Percentiles rank a stretch among this genome's conserved stretches.
These are phyloP conservation scores for Drosophila lini DNA, from an alignment of 1,140 invertebrate genomes.

Conservation along the genomic window DNA sequence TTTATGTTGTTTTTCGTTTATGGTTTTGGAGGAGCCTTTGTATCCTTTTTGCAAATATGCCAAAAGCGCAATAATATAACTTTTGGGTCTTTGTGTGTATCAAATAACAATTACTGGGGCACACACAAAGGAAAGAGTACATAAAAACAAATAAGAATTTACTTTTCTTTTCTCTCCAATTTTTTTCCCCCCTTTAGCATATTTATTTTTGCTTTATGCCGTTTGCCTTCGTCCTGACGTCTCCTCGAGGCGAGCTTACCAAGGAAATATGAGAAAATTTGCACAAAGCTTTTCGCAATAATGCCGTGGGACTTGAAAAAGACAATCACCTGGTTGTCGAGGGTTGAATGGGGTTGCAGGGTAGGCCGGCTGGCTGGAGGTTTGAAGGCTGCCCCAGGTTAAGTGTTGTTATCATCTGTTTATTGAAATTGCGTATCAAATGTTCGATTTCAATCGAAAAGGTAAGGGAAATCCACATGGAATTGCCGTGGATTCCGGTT, in stretches of 20 bases:
- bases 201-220: conserved; percentile 48
- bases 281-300: conserved; percentile 53
- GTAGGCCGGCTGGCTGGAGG: not conserved
- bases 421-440: conserved; percentile 54
- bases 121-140: conserved; percentile 1
- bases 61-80: conserved; percentile 33
- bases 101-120: conserved; percentile 43
- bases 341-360: conserved; percentile 13
- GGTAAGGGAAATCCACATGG: conserved; percentile 21
- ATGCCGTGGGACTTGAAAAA: conserved; percentile 41
- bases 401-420: conserved; percentile 54
- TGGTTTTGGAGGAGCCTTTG: not conserved
- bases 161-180: conserved; percentile 4
- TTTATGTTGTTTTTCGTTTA: not conserved
- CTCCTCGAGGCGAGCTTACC: conserved; percentile 29
- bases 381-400: conserved; percentile 16
- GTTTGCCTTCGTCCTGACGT: conserved; percentile 22
- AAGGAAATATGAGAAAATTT: conserved; percentile 50
- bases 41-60: conserved; percentile 26
- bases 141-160: conserved; percentile 41
- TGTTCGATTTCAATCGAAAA: conserved; percentile 26
- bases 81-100: conserved; percentile 37
- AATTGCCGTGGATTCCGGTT: conserved; percentile 12
- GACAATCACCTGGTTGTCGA: conserved; percentile 45
- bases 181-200: conserved; percentile 20